Evolutionary conservation across 2,113 vertebrate species (phyloP), one percentile per base, ranked within the genome.

Genomic region (Prochilodus magdalenae): DNA sequence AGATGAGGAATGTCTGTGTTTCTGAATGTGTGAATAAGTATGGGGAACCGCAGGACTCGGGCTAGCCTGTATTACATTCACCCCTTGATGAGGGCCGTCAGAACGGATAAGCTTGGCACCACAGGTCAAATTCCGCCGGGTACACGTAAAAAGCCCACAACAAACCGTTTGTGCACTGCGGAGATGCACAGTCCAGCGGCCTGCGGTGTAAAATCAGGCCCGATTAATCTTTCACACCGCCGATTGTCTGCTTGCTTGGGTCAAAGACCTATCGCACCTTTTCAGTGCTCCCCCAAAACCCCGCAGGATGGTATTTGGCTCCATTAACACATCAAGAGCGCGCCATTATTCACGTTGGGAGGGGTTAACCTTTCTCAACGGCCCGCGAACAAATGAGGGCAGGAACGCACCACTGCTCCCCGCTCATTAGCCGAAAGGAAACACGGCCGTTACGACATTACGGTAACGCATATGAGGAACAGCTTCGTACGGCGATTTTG

Each of bases 361-460:
- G 84, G 84, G 84, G 63, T 57, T 86, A 86, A 86, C 84, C 84
- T 86, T 86, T 86, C 75, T 83, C 84, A 67, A 51, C 53, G 30
- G 81, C 77, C 82, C 22, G 33, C 57, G 75, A 83, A 86, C 84
- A 80, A 86, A 83, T 86, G 77, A 79, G 81, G 53, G 69, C 66
- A 14, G 36, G 62, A 60, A 79, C 75, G 81, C 81, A 83, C 79
- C 73, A 74, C 59, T 80, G 84, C 81, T 51, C 73, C 55, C 49
- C 59, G 81, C 73, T 86, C 85, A 73, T 86, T 86, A 86, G 85
- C 63, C 59, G 71, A 82, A 74, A 86, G 79, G 73, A 79, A 82
- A 73, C 73, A 77, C 49, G 59, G 74, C 77, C 73, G 69, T 73
- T 82, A 82, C 77, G 83, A 75, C 81, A 74, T 86, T 47, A 76